Conservation (phyloP, 2,888 invertebrate genomes). For the Tillus elongatus region DNA sequence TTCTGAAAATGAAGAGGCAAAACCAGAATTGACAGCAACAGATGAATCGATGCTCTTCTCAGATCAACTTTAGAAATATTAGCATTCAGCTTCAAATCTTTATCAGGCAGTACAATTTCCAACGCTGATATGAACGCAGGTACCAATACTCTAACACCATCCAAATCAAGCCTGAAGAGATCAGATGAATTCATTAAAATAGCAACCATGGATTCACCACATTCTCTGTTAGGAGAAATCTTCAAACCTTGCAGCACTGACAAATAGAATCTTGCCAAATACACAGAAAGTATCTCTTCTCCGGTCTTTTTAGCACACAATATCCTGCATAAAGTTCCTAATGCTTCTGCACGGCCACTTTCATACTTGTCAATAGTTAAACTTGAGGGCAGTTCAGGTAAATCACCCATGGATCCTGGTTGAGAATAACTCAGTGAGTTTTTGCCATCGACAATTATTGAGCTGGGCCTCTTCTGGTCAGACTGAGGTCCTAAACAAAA, state of each 20-base stretch:
- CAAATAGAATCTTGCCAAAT: constrained; percentile 88
- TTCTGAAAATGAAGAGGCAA: constrained; percentile 88
- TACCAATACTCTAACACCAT: constrained; percentile 84
- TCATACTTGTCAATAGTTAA: constrained; percentile 71
- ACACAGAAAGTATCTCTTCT: constrained; percentile 85
- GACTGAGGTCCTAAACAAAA: background rate
- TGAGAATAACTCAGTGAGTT: constrained; percentile 50
- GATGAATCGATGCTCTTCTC: constrained; percentile 83
- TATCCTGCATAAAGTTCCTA: constrained; percentile 90
- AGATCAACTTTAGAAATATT: constrained; percentile 68
- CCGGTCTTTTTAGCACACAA: constrained; percentile 93
- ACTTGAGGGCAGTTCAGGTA: constrained; percentile 57
- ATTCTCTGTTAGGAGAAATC: constrained; percentile 43
- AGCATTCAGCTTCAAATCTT: constrained; percentile 67
- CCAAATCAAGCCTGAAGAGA: constrained; percentile 81
- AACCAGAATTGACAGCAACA: constrained; percentile 82
- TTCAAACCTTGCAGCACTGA: constrained; percentile 78
- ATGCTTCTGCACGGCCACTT: constrained; percentile 85
- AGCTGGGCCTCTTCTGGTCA: constrained; percentile 52
- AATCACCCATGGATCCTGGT: constrained; percentile 56
- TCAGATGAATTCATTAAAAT: constrained; percentile 80
- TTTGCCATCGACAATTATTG: constrained; percentile 55
- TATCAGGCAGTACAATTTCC: constrained; percentile 83
- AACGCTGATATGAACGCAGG: constrained; percentile 84
- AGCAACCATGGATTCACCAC: constrained; percentile 74